Percentiles rank a stretch among this genome's conserved stretches.
phyloP scores from a whole-genome alignment of 1,140 invertebrate genomes.

The Hylaeus anthracinus region DNA sequence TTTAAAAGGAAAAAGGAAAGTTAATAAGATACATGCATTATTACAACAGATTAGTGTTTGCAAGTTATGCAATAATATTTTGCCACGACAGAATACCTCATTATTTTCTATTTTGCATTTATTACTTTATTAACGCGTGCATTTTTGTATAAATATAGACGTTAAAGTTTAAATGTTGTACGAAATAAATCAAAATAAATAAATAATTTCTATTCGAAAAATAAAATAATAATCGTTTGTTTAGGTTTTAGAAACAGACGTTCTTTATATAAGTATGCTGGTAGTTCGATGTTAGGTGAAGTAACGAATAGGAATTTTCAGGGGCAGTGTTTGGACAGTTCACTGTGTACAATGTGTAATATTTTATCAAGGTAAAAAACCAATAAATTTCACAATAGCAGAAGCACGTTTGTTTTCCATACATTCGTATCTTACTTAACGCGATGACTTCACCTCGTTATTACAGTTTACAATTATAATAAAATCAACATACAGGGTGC shows the following conservation, averaged over 20 bases:
- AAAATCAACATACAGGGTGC: constrained; percentile 36
- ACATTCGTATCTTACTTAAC: constrained; percentile 46
- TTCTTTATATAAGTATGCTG: constrained; percentile 41
- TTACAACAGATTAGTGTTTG: background rate
- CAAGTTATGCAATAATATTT: background rate
- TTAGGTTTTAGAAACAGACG: constrained; percentile 48
- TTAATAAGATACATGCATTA: background rate
- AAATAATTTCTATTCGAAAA: background rate
- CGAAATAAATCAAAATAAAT: constrained; percentile 9
- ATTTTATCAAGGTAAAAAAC: constrained; percentile 52
- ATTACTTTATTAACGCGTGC: background rate
- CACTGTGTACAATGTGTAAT: constrained; percentile 43
- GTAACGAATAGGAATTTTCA: constrained; percentile 16
- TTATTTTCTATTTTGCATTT: background rate
- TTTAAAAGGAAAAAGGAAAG: background rate
- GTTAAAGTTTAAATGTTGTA: background rate
- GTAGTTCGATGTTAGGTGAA: constrained; percentile 35
- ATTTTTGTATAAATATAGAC: constrained; percentile 3
- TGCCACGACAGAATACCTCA: background rate
- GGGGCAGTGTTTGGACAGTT: constrained; percentile 29
- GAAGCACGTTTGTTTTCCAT: constrained; percentile 35
- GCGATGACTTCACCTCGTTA: constrained; percentile 12
- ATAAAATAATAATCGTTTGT: constrained; percentile 36
- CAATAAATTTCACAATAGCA: constrained; percentile 50
- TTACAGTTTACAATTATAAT: constrained; percentile 34